Evolutionary conservation across 1,140 invertebrate species (phyloP), one percentile per base, ranked within the genome.

Genomic region (Euura saliciscinereae): DNA sequence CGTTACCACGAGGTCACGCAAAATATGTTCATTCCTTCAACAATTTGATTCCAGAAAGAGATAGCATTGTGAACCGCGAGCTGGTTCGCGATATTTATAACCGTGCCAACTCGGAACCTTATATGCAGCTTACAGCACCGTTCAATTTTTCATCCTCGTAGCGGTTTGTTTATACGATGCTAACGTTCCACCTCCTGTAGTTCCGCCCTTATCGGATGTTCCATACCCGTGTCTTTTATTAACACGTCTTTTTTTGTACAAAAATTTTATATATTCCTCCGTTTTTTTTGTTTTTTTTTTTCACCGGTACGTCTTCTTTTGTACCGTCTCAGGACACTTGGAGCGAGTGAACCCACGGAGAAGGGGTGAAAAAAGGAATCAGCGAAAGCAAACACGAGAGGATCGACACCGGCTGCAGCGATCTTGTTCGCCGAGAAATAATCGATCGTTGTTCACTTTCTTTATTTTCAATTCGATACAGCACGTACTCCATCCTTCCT

Each of bases 11-110:
- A 80, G 83, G 84, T 85, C 83, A 85, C 78, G 79, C 81, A 77
- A 85, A 84, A 85, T 85, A 84, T 85, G 83, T 84, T 84, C 80
- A 80, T 85, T 82, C 81, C 81, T 82, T 82, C 82, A 79, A 86
- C 85, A 85, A 85, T 85, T 86, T 85, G 84, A 86, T 86, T 79
- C 78, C 78, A 78, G 74, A 77, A 77, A 67, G 75, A 85, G 85
- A 86, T 86, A 85, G 80, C 81, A 86, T 86, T 86, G 85, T 86
- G 79, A 78, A 74, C 78, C 78, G 75, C 68, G 69, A 72, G 70
- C 44, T 65, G 46, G 43, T 45, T 69, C 66, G 68, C 67, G 72
- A 71, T 79, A 78, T 79, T 79, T 79, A 79, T 79, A 79, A 71
- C 74, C 73, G 65, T 72, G 75, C 71, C 72, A 65, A 72, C 68